Percentiles rank a stretch among this genome's conserved stretches.
Evolutionary conservation across 2,113 vertebrate species (phyloP).

Genomic region (Zapus hudsonius): DNA sequence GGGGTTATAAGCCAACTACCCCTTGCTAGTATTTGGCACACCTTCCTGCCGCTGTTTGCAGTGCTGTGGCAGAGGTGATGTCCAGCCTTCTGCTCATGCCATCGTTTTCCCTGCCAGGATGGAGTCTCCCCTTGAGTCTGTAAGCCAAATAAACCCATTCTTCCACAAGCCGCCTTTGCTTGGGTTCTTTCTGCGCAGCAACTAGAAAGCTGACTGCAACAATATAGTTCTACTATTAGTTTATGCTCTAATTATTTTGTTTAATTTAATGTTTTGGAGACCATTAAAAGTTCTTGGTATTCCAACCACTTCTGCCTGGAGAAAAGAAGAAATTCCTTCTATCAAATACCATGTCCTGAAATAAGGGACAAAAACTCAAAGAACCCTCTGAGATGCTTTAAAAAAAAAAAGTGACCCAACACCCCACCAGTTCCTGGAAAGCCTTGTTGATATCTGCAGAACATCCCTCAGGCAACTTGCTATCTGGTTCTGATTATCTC

Average conservation of each 20-base stretch:
- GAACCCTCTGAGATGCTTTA: not conserved
- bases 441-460: not conserved
- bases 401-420: not conserved
- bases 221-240: not conserved
- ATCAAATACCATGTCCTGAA: not conserved
- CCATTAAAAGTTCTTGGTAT: not conserved
- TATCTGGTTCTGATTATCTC: not conserved
- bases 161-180: too few relatives aligned
- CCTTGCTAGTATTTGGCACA: too few relatives aligned
- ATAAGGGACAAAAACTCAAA: not conserved
- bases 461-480: not conserved
- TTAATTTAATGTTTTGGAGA: not conserved
- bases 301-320: not conserved
- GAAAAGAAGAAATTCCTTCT: not conserved
- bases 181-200: too few relatives aligned
- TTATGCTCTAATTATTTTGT: not conserved
- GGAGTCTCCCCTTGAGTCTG: too few relatives aligned
- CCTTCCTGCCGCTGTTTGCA: too few relatives aligned
- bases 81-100: too few relatives aligned
- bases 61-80: too few relatives aligned
- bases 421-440: accelerated
- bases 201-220: too few relatives aligned
- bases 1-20: too few relatives aligned
- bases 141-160: too few relatives aligned
- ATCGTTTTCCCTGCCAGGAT: too few relatives aligned